A percentile compares a stretch with the other conserved stretches of the same genome.
phyloP scores from a whole-genome alignment of 2,113 vertebrate genomes.

The Salminus brasiliensis region DNA sequence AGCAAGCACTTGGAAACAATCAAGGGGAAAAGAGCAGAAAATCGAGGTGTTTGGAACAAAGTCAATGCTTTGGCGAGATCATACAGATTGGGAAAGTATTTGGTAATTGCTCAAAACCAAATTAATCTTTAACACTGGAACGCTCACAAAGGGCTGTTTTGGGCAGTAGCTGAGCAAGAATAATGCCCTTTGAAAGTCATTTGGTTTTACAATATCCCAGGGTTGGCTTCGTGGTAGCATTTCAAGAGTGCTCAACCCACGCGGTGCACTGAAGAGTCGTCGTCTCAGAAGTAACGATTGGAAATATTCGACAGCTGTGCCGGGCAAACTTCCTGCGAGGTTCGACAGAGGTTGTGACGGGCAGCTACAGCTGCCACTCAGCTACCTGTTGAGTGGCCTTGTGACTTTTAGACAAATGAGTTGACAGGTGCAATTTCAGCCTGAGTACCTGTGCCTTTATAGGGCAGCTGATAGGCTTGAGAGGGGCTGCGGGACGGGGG shows the following conservation, averaged over 20 bases:
- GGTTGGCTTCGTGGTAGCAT: conserved; percentile 30
- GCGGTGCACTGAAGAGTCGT: conserved; percentile 17
- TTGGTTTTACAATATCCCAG: conserved; percentile 43
- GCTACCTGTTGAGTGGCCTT: conserved; percentile 59
- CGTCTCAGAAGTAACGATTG: conserved; percentile 43
- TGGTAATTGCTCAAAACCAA: conserved; percentile 46
- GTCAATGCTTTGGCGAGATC: conserved; percentile 41
- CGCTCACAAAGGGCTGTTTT: conserved; percentile 34
- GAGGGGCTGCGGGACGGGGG: conserved; percentile 9
- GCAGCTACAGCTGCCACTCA: conserved; percentile 53
- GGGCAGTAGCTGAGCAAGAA: conserved; percentile 37
- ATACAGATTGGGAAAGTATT: conserved; percentile 46
- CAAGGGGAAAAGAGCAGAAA: conserved; percentile 49
- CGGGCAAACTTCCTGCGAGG: conserved; percentile 15
- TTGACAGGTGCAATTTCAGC: conserved; percentile 54
- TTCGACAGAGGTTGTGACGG: conserved; percentile 49
- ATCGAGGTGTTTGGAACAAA: conserved; percentile 51
- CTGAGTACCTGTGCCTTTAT: conserved; percentile 52
- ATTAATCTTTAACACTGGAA: conserved; percentile 44
- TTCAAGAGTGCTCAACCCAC: conserved; percentile 27
- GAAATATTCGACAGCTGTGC: conserved; percentile 54
- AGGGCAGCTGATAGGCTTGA: conserved; percentile 35
- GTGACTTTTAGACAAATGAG: conserved; percentile 53
- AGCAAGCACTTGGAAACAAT: conserved; percentile 56
- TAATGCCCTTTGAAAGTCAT: conserved; percentile 37